Base-by-base conservation (phyloP, 2,888 invertebrate species). In the Rhingia rostrata region DNA sequence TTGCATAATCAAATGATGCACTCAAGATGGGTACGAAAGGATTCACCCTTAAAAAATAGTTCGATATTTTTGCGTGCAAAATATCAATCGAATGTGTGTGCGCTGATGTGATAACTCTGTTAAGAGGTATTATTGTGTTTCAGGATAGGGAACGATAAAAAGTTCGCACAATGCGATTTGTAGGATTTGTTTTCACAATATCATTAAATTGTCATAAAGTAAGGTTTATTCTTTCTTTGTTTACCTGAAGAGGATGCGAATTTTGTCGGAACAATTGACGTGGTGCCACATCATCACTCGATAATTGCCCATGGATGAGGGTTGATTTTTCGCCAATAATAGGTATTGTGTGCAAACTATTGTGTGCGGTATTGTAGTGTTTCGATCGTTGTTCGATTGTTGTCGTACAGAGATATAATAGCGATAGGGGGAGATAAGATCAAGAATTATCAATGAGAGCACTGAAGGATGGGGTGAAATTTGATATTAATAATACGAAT, bases 111-210 rank as follows among this genome's bases (percentile, higher is more conserved):
- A 73, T 83, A 73, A 63, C 79, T 69, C 43, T 73, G 63, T 70
- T 74, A 79, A 74, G 49, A 32, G 51, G 51, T 45, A 54, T 80
- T 35, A 66, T 67, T 74, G 74, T 66, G 70, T 66, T 70, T 47
- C 53, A 51, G 30, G 37, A 61, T 43, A 58, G 32, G 58, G 47
- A 51, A 66, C 51, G 32, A 22, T 30, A 33, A 12, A 72, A 41
- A 37, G 49, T 81, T 75, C 74, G 69, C 79, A 81, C 67, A 74
- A 82, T 70, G 41, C 74, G 84, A 84, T 80, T 84, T 79, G 60
- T 7, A 9, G 74, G 79, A 79, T 84, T 84, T 84, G 84, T 80
- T 84, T 84, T 56, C 80, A 84, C 74, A 84, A 80, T 80, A 84
- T 84, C 79, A 84, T 84, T 80, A 84, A 80, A 84, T 37, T 74